A percentile compares a stretch with the other conserved stretches of the same genome.
Evolutionary conservation across 2,113 vertebrate species (phyloP).

Genomic region (Stigmatopora nigra): DNA sequence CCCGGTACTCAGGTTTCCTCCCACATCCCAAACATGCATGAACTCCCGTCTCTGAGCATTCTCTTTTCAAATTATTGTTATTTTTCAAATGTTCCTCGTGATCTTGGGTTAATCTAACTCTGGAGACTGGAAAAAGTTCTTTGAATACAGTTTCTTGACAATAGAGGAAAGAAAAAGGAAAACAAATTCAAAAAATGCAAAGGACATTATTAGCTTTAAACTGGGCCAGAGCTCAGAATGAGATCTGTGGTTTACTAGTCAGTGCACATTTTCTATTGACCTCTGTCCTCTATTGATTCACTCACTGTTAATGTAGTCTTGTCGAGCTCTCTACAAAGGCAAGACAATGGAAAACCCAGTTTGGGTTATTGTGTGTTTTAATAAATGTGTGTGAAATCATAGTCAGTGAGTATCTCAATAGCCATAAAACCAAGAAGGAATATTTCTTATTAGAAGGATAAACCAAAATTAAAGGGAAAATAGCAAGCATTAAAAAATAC

Average conservation of each 20-base stretch:
- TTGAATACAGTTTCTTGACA: slow-evolving; percentile 17
- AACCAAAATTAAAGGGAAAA: slow-evolving; percentile 9
- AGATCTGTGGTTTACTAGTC: slow-evolving; percentile 44
- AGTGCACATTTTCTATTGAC: slow-evolving; percentile 44
- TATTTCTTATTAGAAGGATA: slow-evolving; percentile 23
- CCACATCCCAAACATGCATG: too few relatives aligned
- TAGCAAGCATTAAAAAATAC: slow-evolving; percentile 14
- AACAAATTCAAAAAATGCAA: slow-evolving; percentile 17
- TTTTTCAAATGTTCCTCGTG: slow-evolving; percentile 18
- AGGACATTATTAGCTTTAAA: slow-evolving; percentile 15
- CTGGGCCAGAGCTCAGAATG: slow-evolving; percentile 15
- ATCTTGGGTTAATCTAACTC: slow-evolving; percentile 36
- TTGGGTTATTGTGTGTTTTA: slow-evolving; percentile 2
- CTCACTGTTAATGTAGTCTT: slow-evolving; percentile 39
- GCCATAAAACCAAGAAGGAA: slow-evolving; percentile 16
- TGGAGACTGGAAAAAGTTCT: slow-evolving; percentile 15
- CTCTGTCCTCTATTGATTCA: slow-evolving; percentile 42
- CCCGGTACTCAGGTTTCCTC: too few relatives aligned
- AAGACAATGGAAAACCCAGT: slow-evolving; percentile 8
- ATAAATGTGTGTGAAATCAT: slow-evolving; percentile 22
- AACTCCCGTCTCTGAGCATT: too few relatives aligned
- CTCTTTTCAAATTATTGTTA: too few relatives aligned
- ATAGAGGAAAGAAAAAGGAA: slow-evolving; percentile 18
- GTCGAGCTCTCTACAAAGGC: not conserved
- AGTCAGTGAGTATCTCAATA: slow-evolving; percentile 26